These are phyloP conservation scores for Cenopis cana DNA, from an alignment of 2,888 invertebrate species.

Conservation along the genomic window DNA sequence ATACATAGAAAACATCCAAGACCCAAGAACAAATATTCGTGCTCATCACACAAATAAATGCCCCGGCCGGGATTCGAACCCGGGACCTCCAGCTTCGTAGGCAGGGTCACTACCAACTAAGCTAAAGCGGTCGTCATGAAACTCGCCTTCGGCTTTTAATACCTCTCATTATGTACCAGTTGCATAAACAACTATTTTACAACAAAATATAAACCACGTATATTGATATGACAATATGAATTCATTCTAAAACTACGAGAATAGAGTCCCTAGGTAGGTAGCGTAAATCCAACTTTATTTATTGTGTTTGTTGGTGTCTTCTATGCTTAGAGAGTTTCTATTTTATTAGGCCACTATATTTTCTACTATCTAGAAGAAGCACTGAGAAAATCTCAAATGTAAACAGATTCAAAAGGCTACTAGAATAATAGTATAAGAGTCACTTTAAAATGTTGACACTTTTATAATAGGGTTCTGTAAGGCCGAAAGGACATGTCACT, in stretches of 20 bases:
- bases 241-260: background rate
- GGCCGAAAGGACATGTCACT: no score
- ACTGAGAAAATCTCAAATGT: background rate
- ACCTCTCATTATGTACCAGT: no score
- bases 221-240: background rate
- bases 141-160: no score
- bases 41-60: no score
- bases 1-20: no score
- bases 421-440: background rate
- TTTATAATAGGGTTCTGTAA: background rate
- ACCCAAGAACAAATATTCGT: no score
- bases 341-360: conserved; percentile 1
- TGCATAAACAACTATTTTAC: no score
- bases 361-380: conserved; percentile 3
- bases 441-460: background rate
- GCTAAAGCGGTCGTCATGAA: no score
- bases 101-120: no score
- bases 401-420: background rate
- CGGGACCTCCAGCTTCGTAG: no score
- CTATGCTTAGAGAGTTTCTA: background rate
- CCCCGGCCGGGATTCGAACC: no score
- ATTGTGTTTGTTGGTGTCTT: background rate
- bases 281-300: background rate
- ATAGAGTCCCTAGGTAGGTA: background rate
- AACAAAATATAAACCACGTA: no score